Evolutionary conservation across 2,888 invertebrate species (phyloP).

Genomic region (Eudemis profundana): DNA sequence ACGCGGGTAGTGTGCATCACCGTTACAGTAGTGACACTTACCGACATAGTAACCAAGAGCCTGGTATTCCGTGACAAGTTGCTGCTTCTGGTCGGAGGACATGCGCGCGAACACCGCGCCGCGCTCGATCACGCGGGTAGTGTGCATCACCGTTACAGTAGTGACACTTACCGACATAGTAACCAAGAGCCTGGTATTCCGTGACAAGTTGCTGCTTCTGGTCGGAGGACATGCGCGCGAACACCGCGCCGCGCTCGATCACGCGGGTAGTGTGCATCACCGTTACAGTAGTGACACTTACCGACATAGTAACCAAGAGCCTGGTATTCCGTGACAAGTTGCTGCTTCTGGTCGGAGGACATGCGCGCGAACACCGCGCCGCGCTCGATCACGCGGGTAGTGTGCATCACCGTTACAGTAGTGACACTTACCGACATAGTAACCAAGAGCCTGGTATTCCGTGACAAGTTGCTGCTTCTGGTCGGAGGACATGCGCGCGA

Average conservation of each 20-base stretch:
- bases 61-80: constrained; percentile 94
- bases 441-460: constrained; percentile 94
- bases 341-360: constrained; percentile 98
- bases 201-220: constrained; percentile 97
- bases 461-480: constrained; percentile 97
- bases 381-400: constrained; percentile 86
- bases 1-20: constrained; percentile 68
- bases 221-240: constrained; percentile 97
- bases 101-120: constrained; percentile 97
- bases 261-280: constrained; percentile 68
- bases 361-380: constrained; percentile 97
- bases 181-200: constrained; percentile 94
- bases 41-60: constrained; percentile 95
- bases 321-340: constrained; percentile 94
- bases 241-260: constrained; percentile 92
- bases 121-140: constrained; percentile 86
- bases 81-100: constrained; percentile 98
- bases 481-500: constrained; percentile 97
- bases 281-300: constrained; percentile 68
- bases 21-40: constrained; percentile 68
- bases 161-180: constrained; percentile 90
- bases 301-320: constrained; percentile 95
- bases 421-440: constrained; percentile 90
- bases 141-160: background rate
- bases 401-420: background rate